Base-by-base conservation (phyloP, 2,888 invertebrate species). In the Cephus pygmeus region DNA sequence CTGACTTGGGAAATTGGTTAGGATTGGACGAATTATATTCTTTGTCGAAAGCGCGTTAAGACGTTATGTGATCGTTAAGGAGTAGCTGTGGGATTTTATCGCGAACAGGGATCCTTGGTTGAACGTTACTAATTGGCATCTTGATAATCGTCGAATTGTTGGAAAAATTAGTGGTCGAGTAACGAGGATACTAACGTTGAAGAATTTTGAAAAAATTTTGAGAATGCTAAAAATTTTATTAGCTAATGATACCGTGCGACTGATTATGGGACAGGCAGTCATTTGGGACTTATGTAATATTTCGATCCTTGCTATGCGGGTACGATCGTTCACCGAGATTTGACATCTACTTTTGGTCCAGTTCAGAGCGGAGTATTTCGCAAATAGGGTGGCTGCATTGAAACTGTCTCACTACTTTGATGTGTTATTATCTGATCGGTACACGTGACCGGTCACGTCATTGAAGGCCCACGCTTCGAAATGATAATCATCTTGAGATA, bases 401-500 rank as follows among this genome's bases (percentile, higher is more conserved):
- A 31, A 71, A 71, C 71, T 71, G 71, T 71, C 71, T 31, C 71
- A 71, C 71, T 71, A 6, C 9, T 31, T 56, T 56, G 56, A 56
- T 56, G 56, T 56, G 56, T 23, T 56, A 76, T 34, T 82, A 83
- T 83, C 83, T 79, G 79, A 83, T 82, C 76, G 35, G 71, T 79
- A 71, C 35, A 79, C 79, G 69, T 79, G 69, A 75, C 69, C 76
- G 71, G 69, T 68, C 31, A 69, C 75, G 69, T 79, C 80, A 79
- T 78, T 76, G 80, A 73, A 36, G 33, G 73, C 77, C 78, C 76
- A 78, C 75, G 78, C 78, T 76, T 69, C 69, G 34, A 75, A 68
- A 31, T 73, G 84, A 84, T 84, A 82, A 36, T 30, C 76, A 84
- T 84, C 84, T 56, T 80, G 34, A 80, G 82, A 83, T 83, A 81